Base-by-base conservation (phyloP, 1,140 invertebrate genomes). In the Oreohelix idahoensis region DNA sequence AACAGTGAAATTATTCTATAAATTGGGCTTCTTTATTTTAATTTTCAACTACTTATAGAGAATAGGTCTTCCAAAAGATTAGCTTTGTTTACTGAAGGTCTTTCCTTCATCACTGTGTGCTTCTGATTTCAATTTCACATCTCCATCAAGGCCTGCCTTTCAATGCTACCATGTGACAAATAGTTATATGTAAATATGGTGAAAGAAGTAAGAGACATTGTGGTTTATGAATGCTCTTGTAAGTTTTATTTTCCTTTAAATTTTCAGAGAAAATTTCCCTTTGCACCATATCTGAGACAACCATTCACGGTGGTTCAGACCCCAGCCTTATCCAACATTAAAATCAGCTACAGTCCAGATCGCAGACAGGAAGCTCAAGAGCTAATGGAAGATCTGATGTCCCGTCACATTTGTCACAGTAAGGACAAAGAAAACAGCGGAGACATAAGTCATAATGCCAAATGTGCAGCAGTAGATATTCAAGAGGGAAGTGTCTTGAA, bases 281-380 rank as follows among this genome's bases (percentile, higher is more conserved):
- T 89, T n/a, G 85, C 79, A 36, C 79, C 70, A 36, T 79, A 74
- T 63, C 84, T 85, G 36, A 85, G 86, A 69, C 85, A 81, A n/a
- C 87, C 86, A 75, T 83, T 86, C 77, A 83, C 85, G 42, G 80
- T 90, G 20, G 36, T 90, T 17, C 87, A 88, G 38, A 89, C 89
- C 36, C 82, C 86, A 70, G 88, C 85, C 26, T 76, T 90, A 20
- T 84, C 85, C 26, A 87, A 84, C 51, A 88, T 89, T 66, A 76
- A 83, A 17, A 84, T 87, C 20, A 88, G 82, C 39, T 90, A 89
- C 79, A 88, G 85, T 75, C 87, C 87, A 39, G 70, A 81, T 23
- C 81, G 86, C 45, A 83, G 78, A 45, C 49, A 85, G 69, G 75
- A 86, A 73, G 70, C 70, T 11, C 42, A 69, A 23, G 80, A 82